phyloP scores from a whole-genome alignment of 2,888 invertebrate genomes.

The Actias luna region DNA sequence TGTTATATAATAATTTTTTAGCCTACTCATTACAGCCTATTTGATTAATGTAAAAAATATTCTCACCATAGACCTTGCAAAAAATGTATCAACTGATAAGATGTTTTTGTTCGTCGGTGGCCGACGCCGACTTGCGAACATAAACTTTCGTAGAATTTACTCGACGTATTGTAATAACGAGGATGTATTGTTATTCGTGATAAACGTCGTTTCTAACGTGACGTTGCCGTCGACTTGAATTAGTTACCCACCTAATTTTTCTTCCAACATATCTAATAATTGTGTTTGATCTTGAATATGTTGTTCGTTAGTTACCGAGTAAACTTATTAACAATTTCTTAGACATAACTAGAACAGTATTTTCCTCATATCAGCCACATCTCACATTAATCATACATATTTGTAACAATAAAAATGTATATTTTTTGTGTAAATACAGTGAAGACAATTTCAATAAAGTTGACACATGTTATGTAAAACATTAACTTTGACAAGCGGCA shows the following conservation, averaged over 20 bases:
- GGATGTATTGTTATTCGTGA: conserved; percentile 12
- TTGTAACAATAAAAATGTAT: not conserved
- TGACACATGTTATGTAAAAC: too few species aligned
- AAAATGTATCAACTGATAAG: conserved; percentile 3
- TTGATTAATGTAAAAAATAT: conserved; percentile 4
- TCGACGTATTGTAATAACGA: conserved; percentile 10
- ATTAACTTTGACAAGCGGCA: not conserved
- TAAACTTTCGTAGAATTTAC: conserved; percentile 12
- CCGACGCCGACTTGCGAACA: not conserved
- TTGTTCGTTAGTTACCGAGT: not conserved
- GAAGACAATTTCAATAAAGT: not conserved
- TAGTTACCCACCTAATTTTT: not conserved
- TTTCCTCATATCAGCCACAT: not conserved
- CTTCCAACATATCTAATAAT: not conserved
- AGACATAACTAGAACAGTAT: not conserved
- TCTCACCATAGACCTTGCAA: not conserved
- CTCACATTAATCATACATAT: not conserved
- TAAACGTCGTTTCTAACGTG: not conserved
- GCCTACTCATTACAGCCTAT: not conserved
- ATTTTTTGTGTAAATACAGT: not conserved
- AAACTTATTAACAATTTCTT: not conserved
- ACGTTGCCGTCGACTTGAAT: conserved; percentile 1
- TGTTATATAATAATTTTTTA: not conserved
- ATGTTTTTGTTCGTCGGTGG: not conserved
- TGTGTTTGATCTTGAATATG: not conserved